Conservation (phyloP, 2,113 vertebrate species). For the Eurypyga helias region DNA sequence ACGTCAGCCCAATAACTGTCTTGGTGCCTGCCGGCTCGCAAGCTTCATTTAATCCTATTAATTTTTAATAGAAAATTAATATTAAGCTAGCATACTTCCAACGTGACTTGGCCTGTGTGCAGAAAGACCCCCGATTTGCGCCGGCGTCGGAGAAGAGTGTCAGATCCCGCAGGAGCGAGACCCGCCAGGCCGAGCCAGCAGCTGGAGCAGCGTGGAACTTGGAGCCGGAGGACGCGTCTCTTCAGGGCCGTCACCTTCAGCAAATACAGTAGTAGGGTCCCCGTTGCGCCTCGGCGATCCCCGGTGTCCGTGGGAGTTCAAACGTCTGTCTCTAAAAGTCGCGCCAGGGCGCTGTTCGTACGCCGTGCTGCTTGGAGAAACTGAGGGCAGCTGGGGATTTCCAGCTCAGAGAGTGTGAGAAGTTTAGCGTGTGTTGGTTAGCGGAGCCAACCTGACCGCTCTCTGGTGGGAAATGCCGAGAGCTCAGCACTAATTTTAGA, state of each 20-base stretch:
- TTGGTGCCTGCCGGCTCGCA: neutral
- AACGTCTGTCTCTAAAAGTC: neutral
- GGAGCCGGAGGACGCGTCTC: neutral
- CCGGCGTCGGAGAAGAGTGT: neutral
- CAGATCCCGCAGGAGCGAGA: neutral
- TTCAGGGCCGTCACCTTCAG: neutral
- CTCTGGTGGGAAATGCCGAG: constrained; percentile 23
- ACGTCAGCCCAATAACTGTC: neutral
- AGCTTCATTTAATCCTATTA: constrained; percentile 42
- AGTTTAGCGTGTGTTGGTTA: constrained; percentile 76
- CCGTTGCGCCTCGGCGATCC: neutral
- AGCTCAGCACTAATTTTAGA: constrained; percentile 17
- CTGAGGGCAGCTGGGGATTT: constrained; percentile 29
- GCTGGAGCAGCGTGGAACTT: neutral
- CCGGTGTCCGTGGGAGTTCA: constrained; percentile 12
- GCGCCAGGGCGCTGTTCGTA: constrained; percentile 53
- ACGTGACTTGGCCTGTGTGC: neutral
- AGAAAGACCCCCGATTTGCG: neutral
- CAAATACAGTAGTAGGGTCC: neutral
- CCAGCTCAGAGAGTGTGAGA: constrained; percentile 47
- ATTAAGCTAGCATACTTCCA: neutral
- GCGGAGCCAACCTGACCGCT: constrained; percentile 28
- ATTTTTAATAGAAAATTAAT: constrained; percentile 59
- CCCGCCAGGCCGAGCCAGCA: neutral
- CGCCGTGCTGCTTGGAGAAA: constrained; percentile 45